Base-by-base conservation (phyloP, 1,140 invertebrate species). In the Penaeus chinensis region DNA sequence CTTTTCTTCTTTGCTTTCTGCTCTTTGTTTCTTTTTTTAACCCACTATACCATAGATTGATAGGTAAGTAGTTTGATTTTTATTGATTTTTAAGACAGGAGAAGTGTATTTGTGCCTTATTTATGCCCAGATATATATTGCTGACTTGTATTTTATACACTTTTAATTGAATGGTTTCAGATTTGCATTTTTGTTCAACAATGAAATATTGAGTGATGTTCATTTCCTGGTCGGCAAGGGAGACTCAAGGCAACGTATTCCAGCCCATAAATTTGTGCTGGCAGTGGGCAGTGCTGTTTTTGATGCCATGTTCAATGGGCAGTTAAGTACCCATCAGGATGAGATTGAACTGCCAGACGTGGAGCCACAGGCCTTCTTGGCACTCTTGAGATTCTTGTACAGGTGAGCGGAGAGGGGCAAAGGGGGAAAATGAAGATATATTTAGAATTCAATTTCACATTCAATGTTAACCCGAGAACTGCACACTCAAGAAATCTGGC, bases 271-370 rank as follows among this genome's bases (percentile, higher is more conserved):
- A 91, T 96, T 97, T 92, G 95, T 97, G 4, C 91, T 97, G 13
- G 96, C 96, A 11, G 95, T 96, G 69, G 96, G 96, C 95, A 92
- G 89, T 87, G 95, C 95, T 7, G 96, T 97, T 3, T 97, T 97
- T 92, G 96, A 97, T 92, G 96, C 96, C 13, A 96, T 97, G 95
- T 97, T 97, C 91, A 96, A 97, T 61, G 89, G 89, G 10, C 82
- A 90, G 65, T 71, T 90, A 18, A 94, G 95, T 1, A 94, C 94
- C 20, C 93, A 93, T 81, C 94, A 95, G 42, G 94, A 94, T 71
- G 95, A 96, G 90, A 95, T 97, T 80, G 95, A 96, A 91, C 92
- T 97, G 71, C 96, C 96, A 22, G 96, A 97, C 93, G 95, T 97
- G 13, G 96, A 97, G 91, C 96, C 96, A 2, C 94, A 95, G 63